Conservation (phyloP, 2,113 vertebrate genomes). For the Piliocolobus tephrosceles region DNA sequence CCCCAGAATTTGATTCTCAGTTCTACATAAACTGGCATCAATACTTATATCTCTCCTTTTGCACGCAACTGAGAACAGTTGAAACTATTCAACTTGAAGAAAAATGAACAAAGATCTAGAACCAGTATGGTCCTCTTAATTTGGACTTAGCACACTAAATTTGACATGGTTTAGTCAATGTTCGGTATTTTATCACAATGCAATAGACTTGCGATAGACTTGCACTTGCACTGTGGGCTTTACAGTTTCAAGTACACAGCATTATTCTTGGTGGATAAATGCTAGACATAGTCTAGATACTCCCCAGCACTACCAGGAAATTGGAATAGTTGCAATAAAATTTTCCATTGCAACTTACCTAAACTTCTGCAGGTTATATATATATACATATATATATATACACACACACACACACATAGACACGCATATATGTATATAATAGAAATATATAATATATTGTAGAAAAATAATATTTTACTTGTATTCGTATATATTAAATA, state of each 20-base stretch:
- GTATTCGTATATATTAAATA: no score
- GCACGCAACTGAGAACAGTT: background rate
- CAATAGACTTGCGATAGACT: background rate
- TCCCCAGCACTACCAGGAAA: background rate
- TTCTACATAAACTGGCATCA: background rate
- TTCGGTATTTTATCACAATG: background rate
- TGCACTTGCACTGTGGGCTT: background rate
- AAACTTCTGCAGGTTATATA: background rate
- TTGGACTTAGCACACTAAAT: background rate
- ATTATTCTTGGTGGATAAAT: background rate
- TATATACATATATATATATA: rapidly evolving
- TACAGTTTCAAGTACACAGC: background rate
- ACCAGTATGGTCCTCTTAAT: background rate
- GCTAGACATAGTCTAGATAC: background rate
- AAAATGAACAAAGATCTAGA: background rate
- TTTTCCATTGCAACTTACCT: background rate
- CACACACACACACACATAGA: no score
- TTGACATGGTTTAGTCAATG: background rate
- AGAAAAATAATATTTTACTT: no score
- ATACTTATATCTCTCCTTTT: background rate
- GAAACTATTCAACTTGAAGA: background rate
- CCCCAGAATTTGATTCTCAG: background rate
- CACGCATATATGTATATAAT: no score
- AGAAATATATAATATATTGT: no score
- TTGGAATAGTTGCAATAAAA: background rate